Conservation (phyloP, 2,113 vertebrate genomes). For the Rana temporaria region DNA sequence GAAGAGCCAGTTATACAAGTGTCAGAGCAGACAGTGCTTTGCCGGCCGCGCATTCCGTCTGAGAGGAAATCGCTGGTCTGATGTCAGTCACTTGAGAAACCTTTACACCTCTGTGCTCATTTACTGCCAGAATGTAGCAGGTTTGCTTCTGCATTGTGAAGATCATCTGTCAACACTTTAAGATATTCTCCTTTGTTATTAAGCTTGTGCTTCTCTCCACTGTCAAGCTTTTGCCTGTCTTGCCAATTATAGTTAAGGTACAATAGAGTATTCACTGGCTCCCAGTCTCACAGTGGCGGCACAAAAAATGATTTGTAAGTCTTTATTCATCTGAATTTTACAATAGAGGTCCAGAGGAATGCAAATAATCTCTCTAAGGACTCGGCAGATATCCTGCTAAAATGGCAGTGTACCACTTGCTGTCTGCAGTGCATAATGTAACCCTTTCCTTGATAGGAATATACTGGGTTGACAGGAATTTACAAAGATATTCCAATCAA, state of each 20-base stretch:
- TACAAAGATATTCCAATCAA: too few species aligned
- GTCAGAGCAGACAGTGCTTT: constrained; percentile 64
- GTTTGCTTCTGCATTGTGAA: constrained; percentile 97
- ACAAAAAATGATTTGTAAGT: constrained; percentile 98
- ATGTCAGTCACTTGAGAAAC: constrained; percentile 97
- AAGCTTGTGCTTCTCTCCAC: constrained; percentile 92
- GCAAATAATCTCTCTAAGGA: constrained; percentile 94
- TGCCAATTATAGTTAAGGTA: constrained; percentile 99
- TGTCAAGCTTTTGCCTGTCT: constrained; percentile 88
- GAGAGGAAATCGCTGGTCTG: constrained; percentile 87
- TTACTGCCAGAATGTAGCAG: constrained; percentile 88
- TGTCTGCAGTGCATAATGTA: constrained; percentile 9
- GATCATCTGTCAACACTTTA: constrained; percentile 97
- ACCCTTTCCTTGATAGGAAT: constrained; percentile 13
- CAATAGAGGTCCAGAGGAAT: constrained; percentile 97
- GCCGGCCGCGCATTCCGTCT: constrained; percentile 74
- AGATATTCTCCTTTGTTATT: constrained; percentile 97
- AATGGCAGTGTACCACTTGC: constrained; percentile 84
- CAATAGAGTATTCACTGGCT: constrained; percentile 98
- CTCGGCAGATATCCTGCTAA: constrained; percentile 85
- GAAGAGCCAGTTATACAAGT: neutral
- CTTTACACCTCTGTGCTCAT: constrained; percentile 95
- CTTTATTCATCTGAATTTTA: constrained; percentile 96
- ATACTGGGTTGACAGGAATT: too few species aligned
- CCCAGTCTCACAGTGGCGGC: constrained; percentile 95